phyloP scores from a whole-genome alignment of 35 echinoderm and acorn worm genomes.

The Heliocidaris tuberculata region DNA sequence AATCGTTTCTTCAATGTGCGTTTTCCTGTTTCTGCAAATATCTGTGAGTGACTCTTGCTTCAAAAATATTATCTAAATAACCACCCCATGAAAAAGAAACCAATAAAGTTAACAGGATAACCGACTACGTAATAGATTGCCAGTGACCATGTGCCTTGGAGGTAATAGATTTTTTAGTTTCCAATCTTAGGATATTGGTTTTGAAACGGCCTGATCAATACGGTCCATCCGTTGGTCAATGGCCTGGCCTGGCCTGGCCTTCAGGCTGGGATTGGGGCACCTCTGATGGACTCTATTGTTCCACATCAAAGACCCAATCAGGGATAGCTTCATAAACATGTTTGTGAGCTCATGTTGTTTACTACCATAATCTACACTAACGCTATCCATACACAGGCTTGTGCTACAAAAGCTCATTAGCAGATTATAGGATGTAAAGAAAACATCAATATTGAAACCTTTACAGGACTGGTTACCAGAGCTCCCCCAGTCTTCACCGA shows the following conservation, averaged over 20 bases:
- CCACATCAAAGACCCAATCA: background rate
- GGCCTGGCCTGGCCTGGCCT: background rate
- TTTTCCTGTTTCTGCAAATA: background rate
- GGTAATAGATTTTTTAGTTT: conserved; percentile 5
- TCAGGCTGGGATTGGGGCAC: background rate
- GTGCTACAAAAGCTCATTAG: background rate
- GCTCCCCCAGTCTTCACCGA: background rate
- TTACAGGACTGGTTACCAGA: background rate
- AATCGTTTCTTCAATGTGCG: too few species aligned
- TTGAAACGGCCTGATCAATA: conserved; percentile 1
- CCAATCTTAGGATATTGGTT: background rate
- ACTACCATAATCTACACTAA: background rate
- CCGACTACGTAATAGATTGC: background rate
- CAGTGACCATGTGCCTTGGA: background rate
- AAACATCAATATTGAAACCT: background rate
- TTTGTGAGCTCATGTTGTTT: conserved; percentile 27
- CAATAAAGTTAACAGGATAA: too few species aligned
- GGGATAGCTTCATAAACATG: conserved; percentile 8
- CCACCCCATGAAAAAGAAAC: too few species aligned
- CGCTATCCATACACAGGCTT: background rate
- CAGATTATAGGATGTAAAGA: background rate
- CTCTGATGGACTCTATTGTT: background rate
- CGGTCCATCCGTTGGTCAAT: background rate
- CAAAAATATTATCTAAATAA: too few species aligned
- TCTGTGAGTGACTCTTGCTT: background rate